Base-by-base conservation (phyloP, 2,888 invertebrate species). In the Caenorhabditis sulstoni region DNA sequence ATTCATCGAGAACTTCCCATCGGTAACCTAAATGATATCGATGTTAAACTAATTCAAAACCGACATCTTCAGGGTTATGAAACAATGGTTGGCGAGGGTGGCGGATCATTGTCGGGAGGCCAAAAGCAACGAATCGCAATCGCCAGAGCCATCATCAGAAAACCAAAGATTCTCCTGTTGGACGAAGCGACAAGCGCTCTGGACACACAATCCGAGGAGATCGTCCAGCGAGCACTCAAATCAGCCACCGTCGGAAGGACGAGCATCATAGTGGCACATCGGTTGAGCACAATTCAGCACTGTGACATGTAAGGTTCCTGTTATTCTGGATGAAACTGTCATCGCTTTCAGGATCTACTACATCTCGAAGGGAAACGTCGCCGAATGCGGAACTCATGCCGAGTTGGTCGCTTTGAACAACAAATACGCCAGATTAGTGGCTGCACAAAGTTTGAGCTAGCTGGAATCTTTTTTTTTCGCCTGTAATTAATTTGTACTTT, bases 211-310 rank as follows among this genome's bases (percentile, higher is more conserved):
- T 76, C 71, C 2, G 80, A 81, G 18, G 65, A 77, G 52, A 55
- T 71, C 44, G 85, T 85, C 5, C 86, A 86, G 68, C 55, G 61
- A 20, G 84, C 85, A 9, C 70, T 86, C 44, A 65, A 82, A 45
- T 66, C 55, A 2, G 85, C 84, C 4, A 70, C 81, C 0, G 41
- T 47, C 4, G 85, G 82, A 16, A 67, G 85, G 4, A 86, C 87
- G 1, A 79, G 81, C 53, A 83, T 87, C 14, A 82, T 76, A 1
- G 82, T 87, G 3, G 87, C 87, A 0, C 87, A 87, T 79, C 77
- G 87, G 2, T 66, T 87, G 41, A 81, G 84, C 16, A 82, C 85
- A 0, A 76, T 87, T 20, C 84, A 82, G 58, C 77, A 75, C 53
- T 82, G 80, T 61, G 80, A 82, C 61, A 74, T 59, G 82, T 82